Conservation (phyloP, 2,888 invertebrate species). For the Hymenopus coronatus region DNA sequence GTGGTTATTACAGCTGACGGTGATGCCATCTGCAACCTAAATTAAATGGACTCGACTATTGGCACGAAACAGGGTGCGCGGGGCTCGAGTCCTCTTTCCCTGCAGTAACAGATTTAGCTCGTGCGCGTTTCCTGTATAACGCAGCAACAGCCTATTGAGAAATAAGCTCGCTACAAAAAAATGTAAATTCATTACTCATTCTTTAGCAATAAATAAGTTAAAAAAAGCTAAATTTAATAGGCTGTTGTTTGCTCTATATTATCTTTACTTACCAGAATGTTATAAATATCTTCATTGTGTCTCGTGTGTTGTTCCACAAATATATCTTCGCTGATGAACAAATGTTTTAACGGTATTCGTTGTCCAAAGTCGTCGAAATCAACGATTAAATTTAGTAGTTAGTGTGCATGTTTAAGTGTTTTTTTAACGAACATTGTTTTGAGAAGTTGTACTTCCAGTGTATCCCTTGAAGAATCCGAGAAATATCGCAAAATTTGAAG, state of each 20-base stretch:
- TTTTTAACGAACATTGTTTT: neutral
- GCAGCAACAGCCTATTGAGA: conserved; percentile 17
- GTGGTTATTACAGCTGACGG: neutral
- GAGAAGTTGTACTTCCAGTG: neutral
- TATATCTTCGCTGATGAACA: neutral
- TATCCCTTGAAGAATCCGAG: neutral
- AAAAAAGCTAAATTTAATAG: neutral
- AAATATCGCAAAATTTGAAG: neutral
- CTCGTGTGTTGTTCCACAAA: neutral
- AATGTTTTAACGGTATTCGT: neutral
- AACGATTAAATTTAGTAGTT: neutral
- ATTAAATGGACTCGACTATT: neutral
- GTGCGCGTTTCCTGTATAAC: neutral
- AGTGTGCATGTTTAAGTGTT: neutral
- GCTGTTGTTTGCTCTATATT: neutral
- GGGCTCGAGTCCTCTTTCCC: conserved; percentile 5
- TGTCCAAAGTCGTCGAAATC: neutral
- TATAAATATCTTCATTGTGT: neutral
- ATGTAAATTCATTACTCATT: neutral
- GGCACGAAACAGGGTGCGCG: neutral
- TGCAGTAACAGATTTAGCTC: conserved; percentile 12
- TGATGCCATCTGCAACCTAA: neutral
- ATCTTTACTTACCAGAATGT: neutral
- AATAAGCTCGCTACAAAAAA: conserved; percentile 12
- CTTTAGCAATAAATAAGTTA: no score